phyloP scores from a whole-genome alignment of 2,113 vertebrate species.

The Mastomys coucha region DNA sequence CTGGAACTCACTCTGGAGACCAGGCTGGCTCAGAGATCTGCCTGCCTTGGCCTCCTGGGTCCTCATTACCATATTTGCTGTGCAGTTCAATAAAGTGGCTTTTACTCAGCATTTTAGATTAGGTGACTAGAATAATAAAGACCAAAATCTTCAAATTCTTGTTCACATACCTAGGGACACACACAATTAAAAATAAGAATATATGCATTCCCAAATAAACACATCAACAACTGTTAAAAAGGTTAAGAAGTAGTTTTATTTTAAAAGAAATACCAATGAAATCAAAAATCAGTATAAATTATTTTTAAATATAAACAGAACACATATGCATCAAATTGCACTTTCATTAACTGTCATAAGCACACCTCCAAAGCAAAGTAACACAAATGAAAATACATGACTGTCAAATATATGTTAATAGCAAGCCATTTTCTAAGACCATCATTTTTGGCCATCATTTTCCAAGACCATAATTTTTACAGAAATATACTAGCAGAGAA shows the following conservation, averaged over 20 bases:
- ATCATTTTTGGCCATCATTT: conserved; percentile 53
- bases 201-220: conserved; percentile 46
- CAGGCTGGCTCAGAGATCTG: background rate
- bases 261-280: conserved; percentile 60
- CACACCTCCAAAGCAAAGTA: conserved; percentile 15
- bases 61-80: background rate
- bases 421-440: conserved; percentile 36
- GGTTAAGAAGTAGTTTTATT: conserved; percentile 61
- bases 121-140: background rate
- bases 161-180: background rate
- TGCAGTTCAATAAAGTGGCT: background rate
- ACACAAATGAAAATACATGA: conserved; percentile 30
- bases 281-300: conserved; percentile 48
- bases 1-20: background rate
- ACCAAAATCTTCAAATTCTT: background rate
- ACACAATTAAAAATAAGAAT: background rate
- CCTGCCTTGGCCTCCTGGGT: background rate
- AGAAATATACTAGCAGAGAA: conserved; percentile 44
- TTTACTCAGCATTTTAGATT: background rate
- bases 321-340: conserved; percentile 48
- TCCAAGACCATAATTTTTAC: conserved; percentile 48
- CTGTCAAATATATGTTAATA: conserved; percentile 29
- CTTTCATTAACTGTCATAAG: conserved; percentile 9
- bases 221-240: conserved; percentile 26
- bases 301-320: conserved; percentile 61